These are phyloP conservation scores for Pseudomugil gertrudae DNA, from an alignment of 2,797 vertebrate species.

Conservation along the genomic window DNA sequence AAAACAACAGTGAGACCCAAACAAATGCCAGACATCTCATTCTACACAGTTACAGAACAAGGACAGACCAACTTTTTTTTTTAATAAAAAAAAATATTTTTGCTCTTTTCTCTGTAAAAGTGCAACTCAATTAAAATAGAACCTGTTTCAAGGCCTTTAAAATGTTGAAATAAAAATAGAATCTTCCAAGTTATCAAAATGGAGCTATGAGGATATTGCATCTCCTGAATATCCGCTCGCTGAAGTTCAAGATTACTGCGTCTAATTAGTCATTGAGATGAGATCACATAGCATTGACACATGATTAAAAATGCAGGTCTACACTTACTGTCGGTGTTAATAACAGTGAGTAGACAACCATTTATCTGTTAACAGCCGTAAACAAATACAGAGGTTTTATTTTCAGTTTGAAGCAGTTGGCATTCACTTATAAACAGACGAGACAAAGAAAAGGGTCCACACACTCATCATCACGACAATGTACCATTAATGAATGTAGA, in stretches of 20 bases:
- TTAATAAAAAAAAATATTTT: slow-evolving; percentile 76
- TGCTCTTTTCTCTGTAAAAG: slow-evolving; percentile 83
- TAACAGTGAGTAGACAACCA: slow-evolving; percentile 85
- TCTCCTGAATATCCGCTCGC: slow-evolving; percentile 84
- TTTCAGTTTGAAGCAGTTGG: slow-evolving; percentile 91
- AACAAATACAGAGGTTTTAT: slow-evolving; percentile 88
- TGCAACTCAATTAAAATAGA: slow-evolving; percentile 86
- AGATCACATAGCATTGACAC: slow-evolving; percentile 79
- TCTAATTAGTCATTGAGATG: slow-evolving; percentile 77
- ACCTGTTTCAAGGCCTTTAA: slow-evolving; percentile 73
- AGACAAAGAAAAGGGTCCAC: slow-evolving; percentile 90
- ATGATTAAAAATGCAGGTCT: slow-evolving; percentile 75
- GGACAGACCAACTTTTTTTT: slow-evolving; percentile 88
- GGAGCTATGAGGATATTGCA: slow-evolving; percentile 87
- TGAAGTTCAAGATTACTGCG: slow-evolving; percentile 73
- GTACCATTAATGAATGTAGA: slow-evolving; percentile 93
- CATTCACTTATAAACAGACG: slow-evolving; percentile 90
- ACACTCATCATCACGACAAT: slow-evolving; percentile 91
- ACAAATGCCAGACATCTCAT: slow-evolving; percentile 93
- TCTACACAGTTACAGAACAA: slow-evolving; percentile 92
- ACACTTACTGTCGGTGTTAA: slow-evolving; percentile 73
- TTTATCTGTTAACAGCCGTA: slow-evolving; percentile 78
- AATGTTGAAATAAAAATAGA: slow-evolving; percentile 85
- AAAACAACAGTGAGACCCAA: slow-evolving; percentile 94
- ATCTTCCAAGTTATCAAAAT: slow-evolving; percentile 86